These are phyloP conservation scores for Numenius arquata DNA, from an alignment of 2,113 vertebrate genomes.

Conservation along the genomic window DNA sequence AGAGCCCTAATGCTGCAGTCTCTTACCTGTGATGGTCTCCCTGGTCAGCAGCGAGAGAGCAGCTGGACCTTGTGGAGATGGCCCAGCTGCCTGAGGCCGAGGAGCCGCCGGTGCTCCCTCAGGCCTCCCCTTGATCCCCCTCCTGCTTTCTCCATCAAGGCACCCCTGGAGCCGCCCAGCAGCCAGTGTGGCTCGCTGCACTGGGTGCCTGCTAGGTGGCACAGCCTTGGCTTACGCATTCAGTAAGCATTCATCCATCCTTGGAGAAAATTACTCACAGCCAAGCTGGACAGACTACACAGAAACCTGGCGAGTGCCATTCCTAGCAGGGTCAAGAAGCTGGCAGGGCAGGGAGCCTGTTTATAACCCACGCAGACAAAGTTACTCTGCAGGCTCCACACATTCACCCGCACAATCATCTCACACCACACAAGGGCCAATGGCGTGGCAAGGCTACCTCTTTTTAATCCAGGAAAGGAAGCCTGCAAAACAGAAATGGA, in stretches of 20 bases:
- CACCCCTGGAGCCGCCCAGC: accelerated
- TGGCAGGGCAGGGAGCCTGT: neutral
- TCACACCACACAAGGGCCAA: accelerated
- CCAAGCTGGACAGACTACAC: neutral
- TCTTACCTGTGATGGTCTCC: neutral
- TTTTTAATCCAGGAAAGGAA: neutral
- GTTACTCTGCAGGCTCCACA: neutral
- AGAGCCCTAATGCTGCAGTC: accelerated
- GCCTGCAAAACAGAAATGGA: accelerated
- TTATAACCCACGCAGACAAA: neutral
- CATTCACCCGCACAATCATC: accelerated
- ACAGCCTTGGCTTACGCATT: accelerated
- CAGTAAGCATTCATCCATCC: neutral
- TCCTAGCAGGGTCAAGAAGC: neutral
- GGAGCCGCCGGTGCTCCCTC: accelerated
- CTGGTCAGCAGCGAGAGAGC: neutral
- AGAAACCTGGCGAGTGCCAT: accelerated
- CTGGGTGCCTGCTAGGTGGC: neutral
- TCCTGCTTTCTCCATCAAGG: no score
- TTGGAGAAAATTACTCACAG: accelerated
- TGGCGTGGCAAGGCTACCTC: accelerated
- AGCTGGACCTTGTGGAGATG: accelerated
- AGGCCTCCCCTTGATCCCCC: neutral
- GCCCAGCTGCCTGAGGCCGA: neutral
- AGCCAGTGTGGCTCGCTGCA: neutral